Percentiles rank a stretch among this genome's conserved stretches.
Conservation (phyloP, 2,113 vertebrate genomes). For the Murina feae region DNA sequence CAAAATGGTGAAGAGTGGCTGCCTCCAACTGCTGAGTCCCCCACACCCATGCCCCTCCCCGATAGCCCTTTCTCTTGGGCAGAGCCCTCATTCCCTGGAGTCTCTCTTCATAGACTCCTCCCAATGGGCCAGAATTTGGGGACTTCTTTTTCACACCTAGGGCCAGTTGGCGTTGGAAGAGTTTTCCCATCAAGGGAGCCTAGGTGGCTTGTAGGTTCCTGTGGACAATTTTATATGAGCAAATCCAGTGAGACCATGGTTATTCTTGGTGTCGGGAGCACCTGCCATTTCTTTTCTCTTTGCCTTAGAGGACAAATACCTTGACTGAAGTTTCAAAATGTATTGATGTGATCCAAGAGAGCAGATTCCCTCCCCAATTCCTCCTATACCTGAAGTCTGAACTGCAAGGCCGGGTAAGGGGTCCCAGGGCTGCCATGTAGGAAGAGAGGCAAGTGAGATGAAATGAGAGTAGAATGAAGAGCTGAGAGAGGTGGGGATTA, state of each 20-base stretch:
- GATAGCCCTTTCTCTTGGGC: not conserved
- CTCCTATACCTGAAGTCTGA: not conserved
- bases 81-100: not conserved
- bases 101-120: not conserved
- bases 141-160: too few species aligned
- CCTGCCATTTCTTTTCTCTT: not conserved
- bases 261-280: not conserved
- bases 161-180: not conserved
- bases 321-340: not conserved
- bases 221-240: not conserved
- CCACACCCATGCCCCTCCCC: not conserved
- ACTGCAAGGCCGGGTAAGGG: not conserved
- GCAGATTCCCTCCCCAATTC: not conserved
- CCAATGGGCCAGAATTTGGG: not conserved
- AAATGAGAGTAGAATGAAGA: not conserved
- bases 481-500: accelerated
- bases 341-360: not conserved
- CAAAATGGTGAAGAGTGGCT: not conserved
- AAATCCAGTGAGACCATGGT: not conserved
- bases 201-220: not conserved
- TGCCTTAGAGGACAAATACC: too few species aligned
- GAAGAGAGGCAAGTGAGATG: not conserved
- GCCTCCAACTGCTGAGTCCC: not conserved
- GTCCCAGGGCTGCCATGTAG: not conserved
- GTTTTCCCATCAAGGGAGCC: not conserved